Percentiles rank a stretch among this genome's conserved stretches.
Conservation (phyloP, 2,888 invertebrate genomes). For the Gisinianus flammeolus region DNA sequence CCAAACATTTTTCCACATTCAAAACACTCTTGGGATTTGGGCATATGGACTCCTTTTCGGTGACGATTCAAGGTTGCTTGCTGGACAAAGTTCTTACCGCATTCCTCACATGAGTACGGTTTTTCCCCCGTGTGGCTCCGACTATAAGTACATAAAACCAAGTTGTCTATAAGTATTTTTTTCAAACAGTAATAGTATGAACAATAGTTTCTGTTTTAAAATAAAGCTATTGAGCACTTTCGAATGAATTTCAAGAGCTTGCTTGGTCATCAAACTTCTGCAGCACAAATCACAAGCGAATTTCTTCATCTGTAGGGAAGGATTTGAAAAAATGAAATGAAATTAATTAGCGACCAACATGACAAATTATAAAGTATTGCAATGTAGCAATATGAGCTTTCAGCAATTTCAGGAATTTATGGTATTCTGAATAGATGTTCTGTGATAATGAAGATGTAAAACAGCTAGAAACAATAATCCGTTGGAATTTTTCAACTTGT, state of each 20-base stretch:
- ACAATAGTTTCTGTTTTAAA: not conserved
- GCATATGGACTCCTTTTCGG: constrained; percentile 56
- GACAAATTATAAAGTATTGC: too few species aligned
- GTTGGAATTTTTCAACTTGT: too few species aligned
- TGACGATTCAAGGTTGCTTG: constrained; percentile 56
- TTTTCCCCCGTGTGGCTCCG: constrained; percentile 54
- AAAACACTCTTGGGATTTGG: constrained; percentile 57
- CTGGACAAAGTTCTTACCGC: constrained; percentile 55
- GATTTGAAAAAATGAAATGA: too few species aligned
- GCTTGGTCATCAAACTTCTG: constrained; percentile 56
- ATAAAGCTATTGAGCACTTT: not conserved
- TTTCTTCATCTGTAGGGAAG: constrained; percentile 48
- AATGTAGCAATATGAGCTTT: too few species aligned
- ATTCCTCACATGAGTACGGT: constrained; percentile 55
- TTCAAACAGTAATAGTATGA: not conserved
- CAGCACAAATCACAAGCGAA: constrained; percentile 57
- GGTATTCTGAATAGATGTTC: too few species aligned
- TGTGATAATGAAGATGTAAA: too few species aligned
- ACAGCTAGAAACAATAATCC: too few species aligned
- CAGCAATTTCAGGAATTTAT: too few species aligned
- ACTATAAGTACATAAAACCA: not conserved
- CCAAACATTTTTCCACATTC: constrained; percentile 57
- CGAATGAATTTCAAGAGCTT: constrained; percentile 51
- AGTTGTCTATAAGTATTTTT: not conserved
- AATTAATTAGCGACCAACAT: too few species aligned